Conservation (phyloP, 2,797 vertebrate genomes). For the Rhinichthys osculus region DNA sequence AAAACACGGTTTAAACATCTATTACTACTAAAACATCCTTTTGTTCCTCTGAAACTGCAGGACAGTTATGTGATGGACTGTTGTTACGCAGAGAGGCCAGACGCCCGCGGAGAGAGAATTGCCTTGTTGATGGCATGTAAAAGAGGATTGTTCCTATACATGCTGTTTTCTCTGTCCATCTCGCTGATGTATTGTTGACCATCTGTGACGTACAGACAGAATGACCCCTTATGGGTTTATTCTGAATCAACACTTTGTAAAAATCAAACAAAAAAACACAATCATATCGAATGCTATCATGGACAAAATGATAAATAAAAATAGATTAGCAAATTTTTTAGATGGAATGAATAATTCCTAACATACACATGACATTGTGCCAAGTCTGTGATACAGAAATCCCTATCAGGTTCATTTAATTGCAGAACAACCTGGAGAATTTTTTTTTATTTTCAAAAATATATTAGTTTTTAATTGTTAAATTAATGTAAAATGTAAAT, state of each 20-base stretch:
- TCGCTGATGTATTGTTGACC: conserved; percentile 64
- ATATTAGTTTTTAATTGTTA: no score
- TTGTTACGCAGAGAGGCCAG: conserved; percentile 66
- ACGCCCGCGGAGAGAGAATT: conserved; percentile 64
- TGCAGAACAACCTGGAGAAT: not conserved
- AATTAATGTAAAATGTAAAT: no score
- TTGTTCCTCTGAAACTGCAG: conserved; percentile 56
- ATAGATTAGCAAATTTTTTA: not conserved
- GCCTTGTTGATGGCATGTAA: conserved; percentile 61
- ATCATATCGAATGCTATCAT: not conserved
- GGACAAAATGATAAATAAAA: not conserved
- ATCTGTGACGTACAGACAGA: conserved; percentile 70
- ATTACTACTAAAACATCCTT: conserved; percentile 54
- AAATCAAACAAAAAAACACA: conserved; percentile 21
- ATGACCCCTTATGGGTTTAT: conserved; percentile 46
- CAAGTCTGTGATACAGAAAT: not conserved
- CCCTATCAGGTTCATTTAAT: not conserved
- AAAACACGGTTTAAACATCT: conserved; percentile 61
- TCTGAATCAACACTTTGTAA: conserved; percentile 28
- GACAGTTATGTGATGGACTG: conserved; percentile 49
- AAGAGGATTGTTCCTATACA: conserved; percentile 60
- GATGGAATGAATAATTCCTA: not conserved
- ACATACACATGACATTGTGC: not conserved
- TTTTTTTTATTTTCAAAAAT: no score
- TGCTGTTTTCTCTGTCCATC: conserved; percentile 66